phyloP scores from a whole-genome alignment of 2,888 invertebrate genomes.

The Amphimallon solstitiale region DNA sequence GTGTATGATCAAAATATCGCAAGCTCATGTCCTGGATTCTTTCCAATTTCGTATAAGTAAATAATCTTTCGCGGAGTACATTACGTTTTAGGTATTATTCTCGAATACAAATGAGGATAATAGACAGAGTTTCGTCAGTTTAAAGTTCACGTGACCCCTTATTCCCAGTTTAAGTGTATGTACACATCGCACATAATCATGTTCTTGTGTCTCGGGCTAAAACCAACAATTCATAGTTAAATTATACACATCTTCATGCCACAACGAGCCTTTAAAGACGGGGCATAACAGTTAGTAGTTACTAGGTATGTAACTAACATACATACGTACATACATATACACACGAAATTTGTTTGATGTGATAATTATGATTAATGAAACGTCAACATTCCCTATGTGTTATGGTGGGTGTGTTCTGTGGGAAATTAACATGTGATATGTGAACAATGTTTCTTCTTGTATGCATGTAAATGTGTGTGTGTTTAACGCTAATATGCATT shows the following conservation, averaged over 20 bases:
- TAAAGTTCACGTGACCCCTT: no score
- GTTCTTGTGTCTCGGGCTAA: not conserved
- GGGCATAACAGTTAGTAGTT: not conserved
- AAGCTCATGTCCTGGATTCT: no score
- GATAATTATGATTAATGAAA: constrained; percentile 41
- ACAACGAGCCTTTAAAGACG: constrained; percentile 24
- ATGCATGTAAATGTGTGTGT: not conserved
- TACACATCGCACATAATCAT: no score
- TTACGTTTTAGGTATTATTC: no score
- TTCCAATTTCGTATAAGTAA: no score
- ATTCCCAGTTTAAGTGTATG: no score
- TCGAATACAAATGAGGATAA: no score
- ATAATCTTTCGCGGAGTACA: no score
- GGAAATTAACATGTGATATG: constrained; percentile 39
- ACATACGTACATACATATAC: constrained; percentile 1
- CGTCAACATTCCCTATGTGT: constrained; percentile 33
- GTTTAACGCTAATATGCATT: not conserved
- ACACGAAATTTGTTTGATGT: constrained; percentile 37
- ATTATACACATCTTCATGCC: constrained; percentile 6
- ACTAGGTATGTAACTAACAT: not conserved
- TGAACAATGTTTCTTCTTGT: constrained; percentile 25
- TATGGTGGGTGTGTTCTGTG: constrained; percentile 27
- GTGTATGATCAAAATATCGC: no score
- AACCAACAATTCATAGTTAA: constrained; percentile 22
- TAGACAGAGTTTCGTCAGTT: no score